phyloP scores from a whole-genome alignment of 2,113 vertebrate species.

The human (Homo sapiens) region GRCh38 chr14:62256001-62256500 shows the following conservation, averaged over 20 bases:
- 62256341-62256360: neutral
- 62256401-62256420: neutral
- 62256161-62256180: rapidly evolving
- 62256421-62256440: neutral
- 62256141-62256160: neutral
- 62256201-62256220: neutral
- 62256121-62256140: neutral
- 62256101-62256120: neutral
- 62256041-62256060: neutral
- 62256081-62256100: neutral
- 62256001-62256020: neutral
- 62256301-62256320: neutral
- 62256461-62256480: neutral
- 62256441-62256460: neutral
- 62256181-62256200: neutral
- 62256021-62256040: neutral
- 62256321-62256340: neutral
- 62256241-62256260: neutral
- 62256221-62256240: neutral
- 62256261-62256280: neutral
- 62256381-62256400: neutral
- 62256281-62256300: neutral
- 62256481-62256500: neutral
- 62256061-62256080: neutral
- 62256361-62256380: neutral